These are phyloP conservation scores for Gryllus bimaculatus DNA, from an alignment of 1,140 invertebrate species.

Conservation along the genomic window DNA sequence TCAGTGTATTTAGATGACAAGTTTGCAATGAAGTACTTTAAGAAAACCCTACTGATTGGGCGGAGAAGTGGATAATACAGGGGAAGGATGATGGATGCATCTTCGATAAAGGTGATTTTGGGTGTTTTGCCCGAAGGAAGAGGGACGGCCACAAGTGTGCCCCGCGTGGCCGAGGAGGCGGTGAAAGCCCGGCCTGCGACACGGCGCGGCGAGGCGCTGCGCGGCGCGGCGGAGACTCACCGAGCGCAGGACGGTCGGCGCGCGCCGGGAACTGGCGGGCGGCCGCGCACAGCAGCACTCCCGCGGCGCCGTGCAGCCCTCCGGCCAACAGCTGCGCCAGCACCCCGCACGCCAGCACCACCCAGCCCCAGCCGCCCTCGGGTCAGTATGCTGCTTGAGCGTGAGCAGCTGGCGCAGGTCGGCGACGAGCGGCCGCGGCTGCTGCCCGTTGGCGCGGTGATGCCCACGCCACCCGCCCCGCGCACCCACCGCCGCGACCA, in stretches of 20 bases:
- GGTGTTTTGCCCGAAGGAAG: too few species aligned
- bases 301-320: conserved; percentile 40
- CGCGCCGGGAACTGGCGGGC: conserved; percentile 25
- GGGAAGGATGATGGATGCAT: too few species aligned
- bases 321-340: conserved; percentile 42
- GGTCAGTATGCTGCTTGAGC: conserved; percentile 52
- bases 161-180: too few species aligned
- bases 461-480: background rate
- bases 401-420: conserved; percentile 26
- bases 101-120: too few species aligned
- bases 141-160: too few species aligned
- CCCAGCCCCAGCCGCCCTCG: conserved; percentile 58
- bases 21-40: too few species aligned
- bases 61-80: too few species aligned
- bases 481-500: too few species aligned
- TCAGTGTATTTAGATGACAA: too few species aligned
- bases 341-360: conserved; percentile 42
- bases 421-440: conserved; percentile 19
- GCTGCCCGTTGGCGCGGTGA: conserved; percentile 27
- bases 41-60: too few species aligned
- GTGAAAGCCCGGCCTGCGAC: background rate
- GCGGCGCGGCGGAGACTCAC: background rate
- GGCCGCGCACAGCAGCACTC: conserved; percentile 33
- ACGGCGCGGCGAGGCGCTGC: too few species aligned
- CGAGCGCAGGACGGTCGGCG: conserved; percentile 26